Percentiles rank a stretch among this genome's conserved stretches.
Conservation (phyloP, 1,140 invertebrate genomes). For the Drosophila bifasciata region DNA sequence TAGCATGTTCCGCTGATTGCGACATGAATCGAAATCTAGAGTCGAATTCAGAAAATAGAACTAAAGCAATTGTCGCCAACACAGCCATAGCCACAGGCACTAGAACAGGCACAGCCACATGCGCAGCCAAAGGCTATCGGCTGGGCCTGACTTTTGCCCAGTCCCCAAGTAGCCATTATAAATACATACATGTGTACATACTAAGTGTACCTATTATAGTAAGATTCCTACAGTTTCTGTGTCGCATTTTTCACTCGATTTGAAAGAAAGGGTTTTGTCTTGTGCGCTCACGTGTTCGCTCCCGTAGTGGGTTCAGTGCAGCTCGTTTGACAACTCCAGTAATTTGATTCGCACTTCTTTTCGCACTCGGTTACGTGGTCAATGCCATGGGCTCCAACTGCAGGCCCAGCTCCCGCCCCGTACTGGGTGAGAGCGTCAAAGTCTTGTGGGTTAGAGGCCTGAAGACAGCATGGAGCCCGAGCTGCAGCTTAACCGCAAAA, state of each 20-base stretch:
- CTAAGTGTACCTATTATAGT: neutral
- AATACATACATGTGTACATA: conserved; percentile 1
- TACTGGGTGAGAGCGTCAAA: conserved; percentile 61
- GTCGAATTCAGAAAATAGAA: conserved; percentile 62
- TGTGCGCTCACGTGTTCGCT: conserved; percentile 66
- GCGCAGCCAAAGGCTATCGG: conserved; percentile 63
- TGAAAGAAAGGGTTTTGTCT: conserved; percentile 11
- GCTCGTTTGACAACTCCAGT: conserved; percentile 65
- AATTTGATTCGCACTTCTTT: conserved; percentile 57
- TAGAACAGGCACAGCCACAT: neutral
- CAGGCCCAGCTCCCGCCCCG: conserved; percentile 29
- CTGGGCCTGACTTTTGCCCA: conserved; percentile 57
- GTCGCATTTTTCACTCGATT: conserved; percentile 32
- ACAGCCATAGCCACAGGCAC: conserved; percentile 7
- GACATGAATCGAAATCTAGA: conserved; percentile 50
- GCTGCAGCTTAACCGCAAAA: conserved; percentile 26
- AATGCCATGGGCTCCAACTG: conserved; percentile 60
- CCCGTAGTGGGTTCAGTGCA: conserved; percentile 37
- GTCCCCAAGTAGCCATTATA: conserved; percentile 13
- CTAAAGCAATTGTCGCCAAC: conserved; percentile 56
- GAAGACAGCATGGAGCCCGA: neutral
- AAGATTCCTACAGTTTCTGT: conserved; percentile 18
- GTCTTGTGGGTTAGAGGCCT: conserved; percentile 38
- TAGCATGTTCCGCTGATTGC: conserved; percentile 71
- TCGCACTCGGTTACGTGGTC: conserved; percentile 82